phyloP scores from a whole-genome alignment of 2,113 vertebrate species.

The Calyptommatus sinebrachiatus region DNA sequence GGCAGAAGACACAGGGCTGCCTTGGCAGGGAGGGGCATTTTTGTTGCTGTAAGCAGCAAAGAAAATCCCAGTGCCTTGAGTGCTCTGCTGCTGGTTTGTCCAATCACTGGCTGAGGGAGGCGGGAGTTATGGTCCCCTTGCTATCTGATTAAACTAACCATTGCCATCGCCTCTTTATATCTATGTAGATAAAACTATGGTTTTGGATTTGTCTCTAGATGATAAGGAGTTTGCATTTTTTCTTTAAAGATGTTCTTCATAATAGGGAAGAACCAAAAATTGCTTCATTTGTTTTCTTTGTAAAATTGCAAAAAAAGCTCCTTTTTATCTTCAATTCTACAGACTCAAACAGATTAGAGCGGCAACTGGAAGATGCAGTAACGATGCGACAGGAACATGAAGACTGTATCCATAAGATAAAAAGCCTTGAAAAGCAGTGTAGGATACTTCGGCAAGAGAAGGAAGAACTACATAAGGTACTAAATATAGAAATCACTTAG shows the following conservation, averaged over 20 bases:
- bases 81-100: too few species aligned
- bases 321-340: neutral
- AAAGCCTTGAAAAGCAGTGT: constrained; percentile 88
- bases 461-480: constrained; percentile 93
- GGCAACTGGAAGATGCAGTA: constrained; percentile 87
- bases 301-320: neutral
- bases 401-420: constrained; percentile 83
- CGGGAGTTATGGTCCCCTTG: neutral
- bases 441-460: constrained; percentile 85
- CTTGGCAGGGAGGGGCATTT: too few species aligned
- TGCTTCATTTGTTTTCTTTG: neutral
- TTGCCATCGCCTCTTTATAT: too few species aligned
- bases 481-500: neutral
- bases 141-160: too few species aligned
- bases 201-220: neutral
- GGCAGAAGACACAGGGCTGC: too few species aligned
- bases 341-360: constrained; percentile 90
- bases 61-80: too few species aligned
- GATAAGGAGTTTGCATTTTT: neutral
- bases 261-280: neutral
- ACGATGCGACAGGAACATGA: constrained; percentile 86
- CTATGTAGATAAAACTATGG: neutral
- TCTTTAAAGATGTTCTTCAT: neutral
- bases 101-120: too few species aligned
- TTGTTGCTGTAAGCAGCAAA: too few species aligned